These are phyloP conservation scores for Scalopus aquaticus DNA, from an alignment of 2,113 vertebrate genomes.

Conservation along the genomic window DNA sequence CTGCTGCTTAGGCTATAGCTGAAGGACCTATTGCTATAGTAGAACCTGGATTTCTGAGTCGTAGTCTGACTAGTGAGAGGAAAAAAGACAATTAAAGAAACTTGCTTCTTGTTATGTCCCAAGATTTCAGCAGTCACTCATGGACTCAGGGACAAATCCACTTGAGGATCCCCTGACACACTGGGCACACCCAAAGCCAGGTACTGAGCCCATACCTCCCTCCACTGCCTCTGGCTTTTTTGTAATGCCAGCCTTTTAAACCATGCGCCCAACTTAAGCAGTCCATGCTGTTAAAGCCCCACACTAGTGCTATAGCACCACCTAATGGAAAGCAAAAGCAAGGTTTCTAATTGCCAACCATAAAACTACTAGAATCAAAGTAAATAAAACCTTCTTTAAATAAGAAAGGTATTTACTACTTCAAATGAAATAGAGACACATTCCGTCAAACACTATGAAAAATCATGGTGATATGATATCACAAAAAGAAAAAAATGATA, in stretches of 20 bases:
- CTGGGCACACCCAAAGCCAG: too few relatives aligned
- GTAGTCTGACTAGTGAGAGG: too few relatives aligned
- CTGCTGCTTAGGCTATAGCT: not conserved
- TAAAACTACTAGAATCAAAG: not conserved
- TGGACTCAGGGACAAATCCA: too few relatives aligned
- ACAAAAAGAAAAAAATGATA: not conserved
- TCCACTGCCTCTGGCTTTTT: too few relatives aligned
- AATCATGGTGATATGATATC: not conserved
- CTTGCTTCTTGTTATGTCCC: too few relatives aligned
- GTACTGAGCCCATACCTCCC: too few relatives aligned
- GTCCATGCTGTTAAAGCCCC: too few relatives aligned
- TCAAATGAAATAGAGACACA: not conserved
- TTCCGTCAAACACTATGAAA: not conserved
- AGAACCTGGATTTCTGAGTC: not conserved
- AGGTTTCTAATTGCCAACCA: not conserved
- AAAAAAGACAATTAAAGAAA: not conserved
- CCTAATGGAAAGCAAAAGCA: not conserved
- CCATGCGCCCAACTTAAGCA: too few relatives aligned
- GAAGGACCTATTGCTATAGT: not conserved
- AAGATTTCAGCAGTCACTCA: too few relatives aligned
- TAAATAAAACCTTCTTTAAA: not conserved
- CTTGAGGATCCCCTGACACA: too few relatives aligned
- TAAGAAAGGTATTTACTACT: not conserved
- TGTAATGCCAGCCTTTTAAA: too few relatives aligned
- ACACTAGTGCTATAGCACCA: not conserved